A percentile compares a stretch with the other conserved stretches of the same genome.
phyloP scores from a whole-genome alignment of 2,797 vertebrate species.

The Centroberyx gerrardi region DNA sequence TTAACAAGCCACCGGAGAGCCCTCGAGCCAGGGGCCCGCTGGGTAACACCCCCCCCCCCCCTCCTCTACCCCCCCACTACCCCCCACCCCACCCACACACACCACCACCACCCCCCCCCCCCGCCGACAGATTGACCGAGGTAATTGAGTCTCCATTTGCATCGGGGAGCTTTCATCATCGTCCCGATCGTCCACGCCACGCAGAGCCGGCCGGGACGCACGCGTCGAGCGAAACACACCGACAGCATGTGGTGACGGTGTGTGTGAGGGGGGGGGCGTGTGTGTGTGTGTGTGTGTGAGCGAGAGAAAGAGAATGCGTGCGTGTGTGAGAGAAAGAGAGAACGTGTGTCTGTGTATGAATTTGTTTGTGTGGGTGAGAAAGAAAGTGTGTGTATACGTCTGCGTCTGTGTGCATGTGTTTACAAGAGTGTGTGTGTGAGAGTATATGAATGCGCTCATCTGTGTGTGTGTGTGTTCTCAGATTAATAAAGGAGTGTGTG shows the following conservation, averaged over 20 bases:
- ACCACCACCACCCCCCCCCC: conserved; percentile 19
- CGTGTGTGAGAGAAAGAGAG: neutral
- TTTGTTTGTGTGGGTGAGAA: neutral
- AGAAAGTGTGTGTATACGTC: neutral
- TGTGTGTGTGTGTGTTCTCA: too few species aligned
- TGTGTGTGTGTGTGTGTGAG: neutral
- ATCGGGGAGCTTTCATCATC: conserved; percentile 87
- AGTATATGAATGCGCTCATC: too few species aligned
- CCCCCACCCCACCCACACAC: conserved; percentile 36
- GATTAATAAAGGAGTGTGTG: neutral
- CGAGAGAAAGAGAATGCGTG: neutral
- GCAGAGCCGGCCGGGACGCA: conserved; percentile 53
- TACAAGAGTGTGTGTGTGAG: too few species aligned
- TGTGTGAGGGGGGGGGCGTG: conserved; percentile 24
- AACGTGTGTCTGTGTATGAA: too few species aligned
- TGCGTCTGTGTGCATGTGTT: neutral
- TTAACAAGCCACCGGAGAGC: conserved; percentile 99
- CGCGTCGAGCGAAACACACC: conserved; percentile 45
- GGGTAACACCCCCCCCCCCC: conserved; percentile 84
- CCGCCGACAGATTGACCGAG: conserved; percentile 93
- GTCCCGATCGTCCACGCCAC: conserved; percentile 37
- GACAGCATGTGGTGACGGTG: conserved; percentile 37
- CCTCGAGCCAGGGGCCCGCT: conserved; percentile 90
- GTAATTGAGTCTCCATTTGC: conserved; percentile 98
- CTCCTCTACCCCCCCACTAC: conserved; percentile 54